A percentile compares a stretch with the other conserved stretches of the same genome.
These are phyloP conservation scores for Coelopa frigida DNA, from an alignment of 1,140 invertebrate species.

Conservation along the genomic window DNA sequence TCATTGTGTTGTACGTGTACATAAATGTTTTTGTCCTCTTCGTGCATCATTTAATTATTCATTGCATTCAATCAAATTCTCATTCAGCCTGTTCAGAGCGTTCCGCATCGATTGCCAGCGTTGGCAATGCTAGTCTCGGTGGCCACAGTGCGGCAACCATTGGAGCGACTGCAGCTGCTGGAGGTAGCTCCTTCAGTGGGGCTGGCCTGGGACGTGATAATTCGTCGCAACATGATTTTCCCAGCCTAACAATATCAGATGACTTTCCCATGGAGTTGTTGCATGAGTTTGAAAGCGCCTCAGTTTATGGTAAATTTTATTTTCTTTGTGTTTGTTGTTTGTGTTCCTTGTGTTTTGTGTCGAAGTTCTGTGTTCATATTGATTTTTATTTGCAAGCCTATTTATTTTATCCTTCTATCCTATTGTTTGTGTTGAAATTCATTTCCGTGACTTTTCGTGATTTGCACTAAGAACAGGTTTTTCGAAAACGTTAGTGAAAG, in stretches of 20 bases:
- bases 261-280: constrained; percentile 42
- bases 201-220: constrained; percentile 24
- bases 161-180: constrained; percentile 11
- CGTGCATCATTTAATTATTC: too few species aligned
- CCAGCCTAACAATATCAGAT: constrained; percentile 40
- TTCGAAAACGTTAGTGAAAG: too few species aligned
- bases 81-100: constrained; percentile 42
- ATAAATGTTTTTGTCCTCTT: too few species aligned
- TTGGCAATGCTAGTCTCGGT: constrained; percentile 35
- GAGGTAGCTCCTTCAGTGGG: constrained; percentile 9
- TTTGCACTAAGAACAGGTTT: too few species aligned
- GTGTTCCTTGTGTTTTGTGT: constrained; percentile 6
- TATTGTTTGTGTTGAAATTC: too few species aligned
- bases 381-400: neutral
- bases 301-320: constrained; percentile 36
- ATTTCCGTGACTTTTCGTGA: too few species aligned
- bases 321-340: constrained; percentile 8
- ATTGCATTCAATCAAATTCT: too few species aligned
- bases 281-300: constrained; percentile 34
- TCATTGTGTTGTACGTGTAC: too few species aligned
- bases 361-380: neutral
- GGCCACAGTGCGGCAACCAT: constrained; percentile 28
- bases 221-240: constrained; percentile 36
- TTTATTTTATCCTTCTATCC: constrained; percentile 7
- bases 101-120: constrained; percentile 39